These are phyloP conservation scores for Agriopis leucophaearia DNA, from an alignment of 2,888 invertebrate genomes.

Conservation along the genomic window DNA sequence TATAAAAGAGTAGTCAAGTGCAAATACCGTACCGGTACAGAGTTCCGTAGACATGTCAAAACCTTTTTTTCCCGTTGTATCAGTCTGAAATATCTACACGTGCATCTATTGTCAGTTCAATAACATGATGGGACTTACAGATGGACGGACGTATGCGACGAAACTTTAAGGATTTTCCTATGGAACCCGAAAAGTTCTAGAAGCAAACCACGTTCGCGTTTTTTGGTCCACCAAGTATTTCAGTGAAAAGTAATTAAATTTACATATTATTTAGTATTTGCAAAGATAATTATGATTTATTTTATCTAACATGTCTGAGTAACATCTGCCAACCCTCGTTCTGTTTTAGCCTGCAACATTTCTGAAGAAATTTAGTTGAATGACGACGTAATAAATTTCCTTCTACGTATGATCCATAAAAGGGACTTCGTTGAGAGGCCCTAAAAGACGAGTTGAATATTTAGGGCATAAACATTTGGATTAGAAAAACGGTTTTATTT, in stretches of 20 bases:
- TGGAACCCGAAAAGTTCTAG: too few relatives aligned
- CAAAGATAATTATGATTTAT: constrained; percentile 21
- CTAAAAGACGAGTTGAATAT: constrained; percentile 38
- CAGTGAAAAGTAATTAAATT: not conserved
- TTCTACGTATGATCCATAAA: constrained; percentile 74
- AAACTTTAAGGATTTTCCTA: too few relatives aligned
- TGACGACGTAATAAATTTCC: constrained; percentile 74
- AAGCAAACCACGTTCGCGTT: too few relatives aligned
- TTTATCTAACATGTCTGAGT: constrained; percentile 47
- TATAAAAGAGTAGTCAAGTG: too few relatives aligned
- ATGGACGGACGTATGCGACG: too few relatives aligned
- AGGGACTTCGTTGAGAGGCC: constrained; percentile 40
- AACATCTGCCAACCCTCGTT: constrained; percentile 74
- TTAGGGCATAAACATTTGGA: constrained; percentile 32
- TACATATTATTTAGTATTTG: not conserved
- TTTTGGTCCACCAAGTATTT: too few relatives aligned
- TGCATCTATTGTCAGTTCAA: too few relatives aligned
- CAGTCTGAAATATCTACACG: too few relatives aligned
- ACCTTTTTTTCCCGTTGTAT: too few relatives aligned
- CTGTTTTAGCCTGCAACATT: constrained; percentile 65
- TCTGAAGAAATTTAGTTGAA: constrained; percentile 71
- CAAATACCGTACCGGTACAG: too few relatives aligned
- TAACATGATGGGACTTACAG: too few relatives aligned
- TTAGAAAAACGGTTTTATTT: constrained; percentile 24
- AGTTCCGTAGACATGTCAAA: too few relatives aligned